Evolutionary conservation across 2,797 vertebrate species (phyloP).

Genomic region (Squalus acanthias): DNA sequence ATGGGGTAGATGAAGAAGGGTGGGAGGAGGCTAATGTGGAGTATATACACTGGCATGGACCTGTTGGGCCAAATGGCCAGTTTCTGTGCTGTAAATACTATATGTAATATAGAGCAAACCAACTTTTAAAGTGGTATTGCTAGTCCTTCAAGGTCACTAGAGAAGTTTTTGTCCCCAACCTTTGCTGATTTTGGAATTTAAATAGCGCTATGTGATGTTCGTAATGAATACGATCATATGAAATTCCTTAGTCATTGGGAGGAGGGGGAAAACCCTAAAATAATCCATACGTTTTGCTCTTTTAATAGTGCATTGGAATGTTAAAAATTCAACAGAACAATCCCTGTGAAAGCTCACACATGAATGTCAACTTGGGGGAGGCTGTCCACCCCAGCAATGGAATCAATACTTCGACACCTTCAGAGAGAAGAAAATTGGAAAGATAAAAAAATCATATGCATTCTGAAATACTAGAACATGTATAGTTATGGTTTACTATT

Average conservation of each 20-base stretch:
- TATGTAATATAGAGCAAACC: not conserved
- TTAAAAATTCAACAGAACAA: not conserved
- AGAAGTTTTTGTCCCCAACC: no score
- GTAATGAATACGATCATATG: not conserved
- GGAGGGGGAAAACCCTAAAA: not conserved
- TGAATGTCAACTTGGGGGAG: not conserved
- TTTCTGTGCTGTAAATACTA: not conserved
- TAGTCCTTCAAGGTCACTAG: not conserved
- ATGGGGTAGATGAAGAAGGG: not conserved
- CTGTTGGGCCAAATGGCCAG: not conserved
- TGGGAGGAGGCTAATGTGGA: not conserved
- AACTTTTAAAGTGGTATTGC: not conserved
- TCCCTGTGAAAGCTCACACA: not conserved
- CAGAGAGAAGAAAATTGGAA: not conserved
- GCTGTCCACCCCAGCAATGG: not conserved
- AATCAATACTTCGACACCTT: not conserved
- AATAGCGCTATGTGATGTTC: not conserved
- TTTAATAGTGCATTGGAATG: not conserved
- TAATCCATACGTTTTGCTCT: not conserved
- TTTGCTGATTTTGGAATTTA: not conserved
- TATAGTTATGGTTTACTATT: not conserved
- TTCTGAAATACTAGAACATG: not conserved
- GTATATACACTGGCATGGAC: not conserved
- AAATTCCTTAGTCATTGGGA: not conserved
- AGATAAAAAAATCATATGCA: not conserved